Conservation (phyloP, 2,113 vertebrate genomes). For the Myxocyprinus asiaticus region DNA sequence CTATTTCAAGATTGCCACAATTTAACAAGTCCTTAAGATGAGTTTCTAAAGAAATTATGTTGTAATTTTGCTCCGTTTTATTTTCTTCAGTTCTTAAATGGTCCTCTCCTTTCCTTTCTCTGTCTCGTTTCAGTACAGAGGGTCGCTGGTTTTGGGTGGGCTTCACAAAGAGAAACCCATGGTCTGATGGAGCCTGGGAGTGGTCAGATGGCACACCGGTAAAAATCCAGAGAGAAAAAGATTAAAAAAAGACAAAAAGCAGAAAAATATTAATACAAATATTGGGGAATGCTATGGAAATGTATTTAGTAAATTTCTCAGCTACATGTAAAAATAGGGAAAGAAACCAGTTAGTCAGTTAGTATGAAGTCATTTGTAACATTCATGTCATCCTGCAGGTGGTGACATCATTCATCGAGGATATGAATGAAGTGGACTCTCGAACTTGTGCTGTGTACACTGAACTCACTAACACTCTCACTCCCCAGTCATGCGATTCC, state of each 20-base stretch:
- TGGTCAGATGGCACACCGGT: conserved; percentile 92
- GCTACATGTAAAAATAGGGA: too few species aligned
- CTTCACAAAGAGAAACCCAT: conserved; percentile 87
- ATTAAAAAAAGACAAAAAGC: background rate
- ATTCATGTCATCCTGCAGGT: conserved; percentile 72
- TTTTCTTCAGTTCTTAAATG: background rate
- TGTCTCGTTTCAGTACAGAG: conserved; percentile 73
- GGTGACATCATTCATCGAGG: conserved; percentile 84
- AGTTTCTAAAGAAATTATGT: too few species aligned
- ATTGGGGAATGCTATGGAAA: too few species aligned
- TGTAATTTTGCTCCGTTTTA: background rate
- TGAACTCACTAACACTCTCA: conserved; percentile 72
- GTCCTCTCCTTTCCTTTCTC: conserved; percentile 2
- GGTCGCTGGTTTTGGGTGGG: conserved; percentile 94
- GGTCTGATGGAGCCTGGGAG: conserved; percentile 80
- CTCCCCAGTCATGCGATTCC: conserved; percentile 79
- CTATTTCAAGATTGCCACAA: too few species aligned
- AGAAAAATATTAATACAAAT: too few species aligned
- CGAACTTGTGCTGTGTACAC: conserved; percentile 85
- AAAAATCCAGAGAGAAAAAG: conserved; percentile 30
- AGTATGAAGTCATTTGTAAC: background rate
- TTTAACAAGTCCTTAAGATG: too few species aligned
- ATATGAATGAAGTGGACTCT: conserved; percentile 79
- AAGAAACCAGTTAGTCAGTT: too few species aligned
- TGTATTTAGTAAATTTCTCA: too few species aligned